phyloP scores from a whole-genome alignment of 1,140 invertebrate species.

The Drosophila pruinosa region DNA sequence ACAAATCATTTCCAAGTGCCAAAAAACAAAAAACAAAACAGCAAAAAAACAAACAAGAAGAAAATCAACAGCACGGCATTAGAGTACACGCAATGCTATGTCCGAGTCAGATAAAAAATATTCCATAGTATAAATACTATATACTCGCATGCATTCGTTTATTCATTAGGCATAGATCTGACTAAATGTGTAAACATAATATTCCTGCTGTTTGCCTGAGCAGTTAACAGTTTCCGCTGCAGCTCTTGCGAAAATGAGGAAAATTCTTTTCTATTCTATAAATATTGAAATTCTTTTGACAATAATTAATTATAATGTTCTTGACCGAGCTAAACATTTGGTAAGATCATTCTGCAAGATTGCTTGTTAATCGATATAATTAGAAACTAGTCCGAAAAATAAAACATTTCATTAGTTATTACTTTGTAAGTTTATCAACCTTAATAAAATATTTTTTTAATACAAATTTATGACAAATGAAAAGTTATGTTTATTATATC shows the following conservation, averaged over 20 bases:
- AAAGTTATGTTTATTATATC: too few species aligned
- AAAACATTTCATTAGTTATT: too few species aligned
- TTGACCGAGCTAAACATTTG: not conserved
- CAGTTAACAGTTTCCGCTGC: slow-evolving; percentile 40
- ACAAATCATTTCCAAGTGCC: slow-evolving; percentile 79
- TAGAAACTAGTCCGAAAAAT: too few species aligned
- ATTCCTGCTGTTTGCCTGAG: slow-evolving; percentile 5
- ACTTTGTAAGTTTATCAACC: too few species aligned
- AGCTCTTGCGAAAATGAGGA: not conserved
- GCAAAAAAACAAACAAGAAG: slow-evolving; percentile 38
- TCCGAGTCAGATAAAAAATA: slow-evolving; percentile 30
- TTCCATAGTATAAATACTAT: slow-evolving; percentile 5
- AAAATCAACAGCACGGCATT: slow-evolving; percentile 43
- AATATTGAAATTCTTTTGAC: not conserved
- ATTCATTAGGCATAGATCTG: slow-evolving; percentile 3
- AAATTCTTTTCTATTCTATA: not conserved
- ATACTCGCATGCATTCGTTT: not conserved
- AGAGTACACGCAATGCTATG: slow-evolving; percentile 53
- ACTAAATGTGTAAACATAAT: slow-evolving; percentile 16
- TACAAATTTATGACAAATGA: too few species aligned
- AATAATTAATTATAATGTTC: not conserved
- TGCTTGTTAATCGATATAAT: not conserved
- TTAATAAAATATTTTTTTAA: too few species aligned
- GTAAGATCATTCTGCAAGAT: not conserved
- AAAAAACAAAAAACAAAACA: slow-evolving; percentile 27